These are phyloP conservation scores for Pimephales promelas DNA, from an alignment of 2,113 vertebrate genomes.

Conservation along the genomic window DNA sequence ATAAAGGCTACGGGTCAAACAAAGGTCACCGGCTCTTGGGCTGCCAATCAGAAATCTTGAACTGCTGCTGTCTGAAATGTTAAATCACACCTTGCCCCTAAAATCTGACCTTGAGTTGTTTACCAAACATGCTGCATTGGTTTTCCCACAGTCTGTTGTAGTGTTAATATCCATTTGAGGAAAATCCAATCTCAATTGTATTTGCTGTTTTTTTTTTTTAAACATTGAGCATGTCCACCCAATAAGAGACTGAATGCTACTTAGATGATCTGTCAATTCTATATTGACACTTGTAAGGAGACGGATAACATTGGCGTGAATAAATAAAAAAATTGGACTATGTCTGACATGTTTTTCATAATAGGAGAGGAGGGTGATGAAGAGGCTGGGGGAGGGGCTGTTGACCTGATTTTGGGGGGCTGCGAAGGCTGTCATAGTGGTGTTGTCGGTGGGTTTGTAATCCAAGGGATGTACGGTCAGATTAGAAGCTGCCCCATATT, in stretches of 20 bases:
- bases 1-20: conserved; percentile 30
- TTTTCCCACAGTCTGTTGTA: not conserved
- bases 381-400: not conserved
- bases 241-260: not conserved
- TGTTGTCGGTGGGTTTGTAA: conserved; percentile 64
- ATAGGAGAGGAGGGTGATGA: not conserved
- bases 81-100: conserved; percentile 24
- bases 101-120: conserved; percentile 11
- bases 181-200: not conserved
- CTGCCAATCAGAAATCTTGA: conserved; percentile 34
- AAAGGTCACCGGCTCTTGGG: conserved; percentile 3
- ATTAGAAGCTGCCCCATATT: conserved; percentile 74
- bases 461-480: conserved; percentile 68
- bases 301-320: not conserved
- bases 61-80: conserved; percentile 11
- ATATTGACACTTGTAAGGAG: not conserved
- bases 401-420: conserved; percentile 32
- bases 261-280: not conserved
- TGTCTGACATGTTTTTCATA: not conserved
- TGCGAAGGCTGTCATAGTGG: conserved; percentile 47
- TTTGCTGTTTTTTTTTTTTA: not conserved
- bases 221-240: not conserved
- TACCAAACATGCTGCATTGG: not conserved
- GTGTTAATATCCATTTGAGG: not conserved
- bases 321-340: not conserved